A percentile compares a stretch with the other conserved stretches of the same genome.
phyloP scores from a whole-genome alignment of 2,888 invertebrate genomes.

The Ochropleura leucogaster region DNA sequence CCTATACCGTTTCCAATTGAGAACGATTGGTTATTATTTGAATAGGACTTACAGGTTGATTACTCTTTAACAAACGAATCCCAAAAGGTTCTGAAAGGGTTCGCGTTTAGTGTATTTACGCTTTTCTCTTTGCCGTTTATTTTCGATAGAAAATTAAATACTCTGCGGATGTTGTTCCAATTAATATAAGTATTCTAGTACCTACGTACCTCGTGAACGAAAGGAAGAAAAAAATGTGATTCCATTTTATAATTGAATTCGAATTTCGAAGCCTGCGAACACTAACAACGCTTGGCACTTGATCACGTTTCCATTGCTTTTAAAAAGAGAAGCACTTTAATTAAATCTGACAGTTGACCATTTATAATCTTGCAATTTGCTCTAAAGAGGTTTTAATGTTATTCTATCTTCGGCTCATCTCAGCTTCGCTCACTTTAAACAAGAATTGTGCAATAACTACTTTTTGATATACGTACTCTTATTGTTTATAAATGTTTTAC shows the following conservation, averaged over 20 bases:
- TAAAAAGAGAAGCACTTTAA: conserved; percentile 50
- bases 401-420: not conserved
- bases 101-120: conserved; percentile 38
- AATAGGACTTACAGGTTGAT: conserved; percentile 55
- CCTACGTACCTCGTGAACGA: conserved; percentile 11
- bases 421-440: not conserved
- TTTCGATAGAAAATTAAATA: conserved; percentile 48
- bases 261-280: conserved; percentile 42
- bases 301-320: conserved; percentile 52
- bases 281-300: conserved; percentile 46
- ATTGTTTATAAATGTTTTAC: not conserved
- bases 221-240: conserved; percentile 28
- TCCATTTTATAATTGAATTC: conserved; percentile 49
- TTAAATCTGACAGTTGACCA: conserved; percentile 57
- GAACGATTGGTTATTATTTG: conserved; percentile 55
- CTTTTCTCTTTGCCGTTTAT: conserved; percentile 35
- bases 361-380: conserved; percentile 46
- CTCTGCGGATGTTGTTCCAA: conserved; percentile 36
- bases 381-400: conserved; percentile 21
- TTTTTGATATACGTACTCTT: not conserved
- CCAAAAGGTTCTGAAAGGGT: conserved; percentile 37
- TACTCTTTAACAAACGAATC: conserved; percentile 54
- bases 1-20: conserved; percentile 42
- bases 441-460: conserved; percentile 10
- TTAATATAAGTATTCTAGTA: conserved; percentile 39